phyloP scores from a whole-genome alignment of 2,888 invertebrate species.

The Arctia plantaginis region DNA sequence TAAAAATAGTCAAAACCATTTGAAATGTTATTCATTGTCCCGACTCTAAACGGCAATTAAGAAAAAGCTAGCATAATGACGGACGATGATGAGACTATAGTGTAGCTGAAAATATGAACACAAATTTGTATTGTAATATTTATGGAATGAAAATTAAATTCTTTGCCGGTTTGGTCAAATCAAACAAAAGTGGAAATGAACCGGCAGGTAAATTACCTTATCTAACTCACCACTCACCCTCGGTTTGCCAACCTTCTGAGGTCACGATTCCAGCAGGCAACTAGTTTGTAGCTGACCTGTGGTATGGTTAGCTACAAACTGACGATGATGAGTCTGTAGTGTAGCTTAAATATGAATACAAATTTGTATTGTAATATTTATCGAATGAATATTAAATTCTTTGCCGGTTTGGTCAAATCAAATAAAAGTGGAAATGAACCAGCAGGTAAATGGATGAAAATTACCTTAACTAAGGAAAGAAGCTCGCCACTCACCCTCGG shows the following conservation, averaged over 20 bases:
- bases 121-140: neutral
- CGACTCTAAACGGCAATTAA: too few relatives aligned
- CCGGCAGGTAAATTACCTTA: conserved; percentile 1
- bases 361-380: neutral
- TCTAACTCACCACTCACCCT: neutral
- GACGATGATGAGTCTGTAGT: too few relatives aligned
- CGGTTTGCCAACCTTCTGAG: neutral
- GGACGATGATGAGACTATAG: too few relatives aligned
- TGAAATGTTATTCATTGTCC: too few relatives aligned
- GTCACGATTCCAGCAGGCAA: neutral
- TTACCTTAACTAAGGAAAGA: neutral
- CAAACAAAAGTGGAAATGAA: neutral
- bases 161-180: neutral
- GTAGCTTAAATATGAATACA: too few relatives aligned
- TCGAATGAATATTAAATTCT: neutral
- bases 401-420: neutral
- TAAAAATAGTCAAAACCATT: too few relatives aligned
- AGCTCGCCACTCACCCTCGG: neutral
- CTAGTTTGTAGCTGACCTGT: neutral
- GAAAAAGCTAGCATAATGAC: too few relatives aligned
- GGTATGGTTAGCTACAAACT: too few relatives aligned
- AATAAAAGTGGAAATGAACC: neutral
- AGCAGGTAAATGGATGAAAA: conserved; percentile 4
- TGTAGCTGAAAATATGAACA: too few relatives aligned
- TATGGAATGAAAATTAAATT: neutral